Evolutionary conservation across 2,888 invertebrate species (phyloP), one percentile per base, ranked within the genome.

Genomic region (Abrostola triplasia): DNA sequence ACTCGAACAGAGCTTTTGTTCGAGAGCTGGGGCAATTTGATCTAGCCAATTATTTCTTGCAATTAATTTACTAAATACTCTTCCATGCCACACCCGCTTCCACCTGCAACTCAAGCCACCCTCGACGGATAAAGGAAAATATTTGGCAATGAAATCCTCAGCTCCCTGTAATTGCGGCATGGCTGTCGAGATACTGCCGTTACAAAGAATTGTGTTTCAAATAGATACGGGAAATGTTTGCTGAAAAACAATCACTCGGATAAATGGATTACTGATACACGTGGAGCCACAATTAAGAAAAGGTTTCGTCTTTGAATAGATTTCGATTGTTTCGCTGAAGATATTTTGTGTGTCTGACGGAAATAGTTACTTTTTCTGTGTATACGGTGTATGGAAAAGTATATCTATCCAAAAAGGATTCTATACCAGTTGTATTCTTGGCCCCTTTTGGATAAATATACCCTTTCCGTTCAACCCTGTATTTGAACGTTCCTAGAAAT

Each of bases 91-190:
- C 8, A 44, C 9, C 9, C 44, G 44, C 44, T 49, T 40, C 6
- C 13, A 24, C n/a, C 37, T 40, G 8, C 5, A 13, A 0, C 47
- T 53, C 79, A 67, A 6, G 50, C 87, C 86, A 77, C 49, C 38
- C 36, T 62, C 64, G 77, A 70, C 83, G 84, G 86, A 86, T 88
- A 88, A 91, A 91, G 86, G 90, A 92, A 93, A 93, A 93, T 92
- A 92, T 92, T 93, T 92, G 91, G 87, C 90, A 92, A 92, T 92
- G 90, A 91, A 92, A 92, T 92, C 90, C 87, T 89, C 84, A 81
- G 89, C 79, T 83, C 82, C 83, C 83, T 86, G 90, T 92, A 92
- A 93, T 93, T 92, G 91, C 83, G 87, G 83, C 71, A 65, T 65
- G 71, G 73, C 47, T 49, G 65, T 24, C 41, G 65, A 80, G 81